Conservation (phyloP, 1,140 invertebrate genomes). For the Megalonaias nervosa region DNA sequence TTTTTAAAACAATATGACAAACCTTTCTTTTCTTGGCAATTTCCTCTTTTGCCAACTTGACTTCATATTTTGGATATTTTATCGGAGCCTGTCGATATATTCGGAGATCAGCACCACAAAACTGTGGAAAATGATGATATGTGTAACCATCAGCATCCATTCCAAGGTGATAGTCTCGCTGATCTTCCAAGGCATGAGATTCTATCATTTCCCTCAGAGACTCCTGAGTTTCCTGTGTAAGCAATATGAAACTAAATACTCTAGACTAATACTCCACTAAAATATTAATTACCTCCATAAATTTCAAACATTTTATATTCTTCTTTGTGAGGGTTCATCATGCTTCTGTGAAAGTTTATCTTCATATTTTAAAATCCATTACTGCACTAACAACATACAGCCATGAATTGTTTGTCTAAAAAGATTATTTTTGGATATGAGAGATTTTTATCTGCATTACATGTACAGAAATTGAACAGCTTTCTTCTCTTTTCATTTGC, state of each 20-base stretch:
- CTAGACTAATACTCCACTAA: too few relatives aligned
- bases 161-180: conserved; percentile 72
- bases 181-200: conserved; percentile 65
- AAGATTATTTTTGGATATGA: too few relatives aligned
- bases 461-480: too few relatives aligned
- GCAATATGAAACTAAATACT: conserved; percentile 1
- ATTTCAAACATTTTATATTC: too few relatives aligned
- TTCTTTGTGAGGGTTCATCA: too few relatives aligned
- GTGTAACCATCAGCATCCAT: conserved; percentile 74
- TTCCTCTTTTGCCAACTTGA: conserved; percentile 11
- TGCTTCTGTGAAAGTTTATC: too few relatives aligned
- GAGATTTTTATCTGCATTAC: too few relatives aligned
- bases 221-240: conserved; percentile 70
- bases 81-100: conserved; percentile 74
- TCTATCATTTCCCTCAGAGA: conserved; percentile 70
- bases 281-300: too few relatives aligned
- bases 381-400: too few relatives aligned
- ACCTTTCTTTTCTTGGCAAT: conserved; percentile 38
- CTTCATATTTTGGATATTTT: conserved; percentile 37
- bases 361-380: too few relatives aligned
- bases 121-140: conserved; percentile 78
- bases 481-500: too few relatives aligned
- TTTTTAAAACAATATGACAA: not conserved
- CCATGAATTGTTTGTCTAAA: too few relatives aligned
- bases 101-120: conserved; percentile 75